phyloP scores from a whole-genome alignment of 2,888 invertebrate species.

The Clepsis dumicolana region DNA sequence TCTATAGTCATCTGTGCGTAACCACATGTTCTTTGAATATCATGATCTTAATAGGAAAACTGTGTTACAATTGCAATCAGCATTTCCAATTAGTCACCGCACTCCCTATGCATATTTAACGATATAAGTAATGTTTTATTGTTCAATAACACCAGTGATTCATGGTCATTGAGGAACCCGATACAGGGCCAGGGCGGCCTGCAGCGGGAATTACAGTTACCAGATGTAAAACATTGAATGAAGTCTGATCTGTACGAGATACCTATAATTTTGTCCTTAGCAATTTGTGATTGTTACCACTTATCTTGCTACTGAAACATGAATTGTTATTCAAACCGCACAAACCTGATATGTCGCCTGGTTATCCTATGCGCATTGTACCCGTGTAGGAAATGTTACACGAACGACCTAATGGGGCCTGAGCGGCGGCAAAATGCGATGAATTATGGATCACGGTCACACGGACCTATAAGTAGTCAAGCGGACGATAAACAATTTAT shows the following conservation, averaged over 20 bases:
- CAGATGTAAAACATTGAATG: no score
- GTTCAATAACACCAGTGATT: conserved; percentile 21
- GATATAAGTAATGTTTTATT: neutral
- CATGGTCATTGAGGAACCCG: conserved; percentile 26
- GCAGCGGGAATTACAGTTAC: neutral
- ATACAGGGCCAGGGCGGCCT: conserved; percentile 20
- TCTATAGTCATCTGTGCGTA: no score
- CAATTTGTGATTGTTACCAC: neutral
- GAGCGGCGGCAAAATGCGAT: conserved; percentile 4
- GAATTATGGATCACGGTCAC: conserved; percentile 29
- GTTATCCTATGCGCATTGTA: neutral
- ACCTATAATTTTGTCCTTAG: no score
- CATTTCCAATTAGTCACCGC: neutral
- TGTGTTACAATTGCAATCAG: neutral
- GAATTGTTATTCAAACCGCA: neutral
- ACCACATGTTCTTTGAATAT: no score
- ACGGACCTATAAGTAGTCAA: conserved; percentile 32
- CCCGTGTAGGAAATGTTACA: neutral
- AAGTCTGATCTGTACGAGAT: no score
- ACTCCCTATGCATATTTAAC: neutral
- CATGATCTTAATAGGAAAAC: neutral
- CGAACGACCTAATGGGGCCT: conserved; percentile 7
- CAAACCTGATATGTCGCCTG: neutral
- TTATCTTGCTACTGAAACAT: neutral
- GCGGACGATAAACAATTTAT: conserved; percentile 9